Base-by-base conservation (phyloP, 2,797 vertebrate genomes). In the Sebastes minor region DNA sequence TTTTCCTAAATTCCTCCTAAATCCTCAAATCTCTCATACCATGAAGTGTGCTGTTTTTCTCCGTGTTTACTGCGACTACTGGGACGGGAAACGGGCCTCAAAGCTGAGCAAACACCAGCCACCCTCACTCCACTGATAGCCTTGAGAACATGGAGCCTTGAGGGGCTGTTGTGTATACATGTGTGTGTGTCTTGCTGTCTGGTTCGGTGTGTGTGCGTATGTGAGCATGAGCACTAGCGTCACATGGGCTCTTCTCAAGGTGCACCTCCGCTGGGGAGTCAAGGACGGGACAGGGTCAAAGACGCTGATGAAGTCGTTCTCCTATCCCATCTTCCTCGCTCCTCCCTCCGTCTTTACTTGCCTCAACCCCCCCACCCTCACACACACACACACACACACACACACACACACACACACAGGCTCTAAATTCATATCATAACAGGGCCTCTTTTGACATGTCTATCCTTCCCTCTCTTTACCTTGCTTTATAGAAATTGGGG, bases 61-160 rank as follows among this genome's bases (percentile, higher is more conserved):
- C 46, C 4, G 8, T 8, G 60, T 72, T 65, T n/a, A 2, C 9
- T 9, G 65, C 64, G 65, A 55, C 77, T 30, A 74, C 76, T 89
- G 89, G 88, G 91, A 93, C 65, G 38, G 93, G 91, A 94, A 94
- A 85, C 69, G 18, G 89, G 85, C 95, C 95, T 94, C 95, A 97
- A 97, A 97, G 97, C 96, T 97, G 96, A 96, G 95, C 95, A 97
- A 97, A 98, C 96, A 98, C 80, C 81, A 78, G 76, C 87, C 87
- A 83, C 83, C 96, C 95, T 96, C 85, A 94, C 94, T 95, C 61
- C 90, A 90, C 96, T 96, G 97, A 98, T 98, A 98, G 92, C 91
- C 93, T 90, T 95, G 94, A 92, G 94, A 94, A 86, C 85, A 63
- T 60, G 78, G 67, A 93, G 89, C 92, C 92, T 94, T 94, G 92